phyloP scores from a whole-genome alignment of 1,140 invertebrate genomes.

The silkworm (Bombyx mori) region ASM3026992v2 NC_085109.1:5099001-5099500 shows the following conservation, averaged over 20 bases:
- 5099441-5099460: conserved; percentile 60
- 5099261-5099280: conserved; percentile 17
- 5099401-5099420: conserved; percentile 43
- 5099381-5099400: conserved; percentile 15
- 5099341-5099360: conserved; percentile 63
- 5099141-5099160: too few relatives aligned
- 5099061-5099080: too few relatives aligned
- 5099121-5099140: too few relatives aligned
- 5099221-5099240: conserved; percentile 14
- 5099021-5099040: too few relatives aligned
- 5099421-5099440: conserved; percentile 65
- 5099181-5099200: conserved; percentile 15
- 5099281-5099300: conserved; percentile 17
- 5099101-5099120: too few relatives aligned
- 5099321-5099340: conserved; percentile 62
- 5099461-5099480: conserved; percentile 51
- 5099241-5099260: conserved; percentile 10
- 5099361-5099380: conserved; percentile 57
- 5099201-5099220: conserved; percentile 35
- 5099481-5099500: conserved; percentile 38
- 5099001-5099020: too few relatives aligned
- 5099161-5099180: too few relatives aligned
- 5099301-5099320: too few relatives aligned
- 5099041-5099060: too few relatives aligned
- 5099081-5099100: too few relatives aligned